Evolutionary conservation across 2,797 vertebrate species (phyloP).

Genomic region (Sebastes trivittatus): DNA sequence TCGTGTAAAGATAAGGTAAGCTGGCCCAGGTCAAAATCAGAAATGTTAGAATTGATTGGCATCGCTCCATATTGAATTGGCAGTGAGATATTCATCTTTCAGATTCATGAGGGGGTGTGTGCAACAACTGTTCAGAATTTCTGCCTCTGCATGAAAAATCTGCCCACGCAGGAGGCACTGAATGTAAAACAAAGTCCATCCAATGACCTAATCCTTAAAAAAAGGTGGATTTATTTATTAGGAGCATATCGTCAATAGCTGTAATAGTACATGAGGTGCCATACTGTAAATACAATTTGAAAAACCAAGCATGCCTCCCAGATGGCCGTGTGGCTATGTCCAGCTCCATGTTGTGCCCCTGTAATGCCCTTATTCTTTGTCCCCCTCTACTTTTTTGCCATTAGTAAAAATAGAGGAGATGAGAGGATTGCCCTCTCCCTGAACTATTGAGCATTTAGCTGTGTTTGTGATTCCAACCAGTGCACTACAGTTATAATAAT

Average conservation of each 20-base stretch:
- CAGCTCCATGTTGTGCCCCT: background rate
- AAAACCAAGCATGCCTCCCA: background rate
- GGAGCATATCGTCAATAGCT: background rate
- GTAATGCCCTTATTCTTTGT: background rate
- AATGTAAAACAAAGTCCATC: background rate
- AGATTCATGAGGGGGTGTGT: slow-evolving; percentile 15
- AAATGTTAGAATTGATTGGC: background rate
- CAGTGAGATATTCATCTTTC: background rate
- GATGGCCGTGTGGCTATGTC: background rate
- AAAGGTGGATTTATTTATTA: background rate
- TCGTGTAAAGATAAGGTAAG: background rate
- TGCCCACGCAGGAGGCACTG: background rate
- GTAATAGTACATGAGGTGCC: background rate
- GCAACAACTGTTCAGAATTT: slow-evolving; percentile 13
- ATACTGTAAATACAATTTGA: background rate
- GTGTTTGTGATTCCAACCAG: background rate
- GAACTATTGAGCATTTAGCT: background rate
- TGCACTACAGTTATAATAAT: background rate
- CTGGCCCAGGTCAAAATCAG: background rate
- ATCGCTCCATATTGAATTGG: background rate
- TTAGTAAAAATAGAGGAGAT: background rate
- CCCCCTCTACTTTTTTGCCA: background rate
- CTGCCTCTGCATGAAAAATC: slow-evolving; percentile 17
- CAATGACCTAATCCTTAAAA: slow-evolving; percentile 4
- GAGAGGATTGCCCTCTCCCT: background rate